Percentiles rank a stretch among this genome's conserved stretches.
These are phyloP conservation scores for Distichodus sexfasciatus DNA, from an alignment of 2,797 vertebrate genomes.

Conservation along the genomic window DNA sequence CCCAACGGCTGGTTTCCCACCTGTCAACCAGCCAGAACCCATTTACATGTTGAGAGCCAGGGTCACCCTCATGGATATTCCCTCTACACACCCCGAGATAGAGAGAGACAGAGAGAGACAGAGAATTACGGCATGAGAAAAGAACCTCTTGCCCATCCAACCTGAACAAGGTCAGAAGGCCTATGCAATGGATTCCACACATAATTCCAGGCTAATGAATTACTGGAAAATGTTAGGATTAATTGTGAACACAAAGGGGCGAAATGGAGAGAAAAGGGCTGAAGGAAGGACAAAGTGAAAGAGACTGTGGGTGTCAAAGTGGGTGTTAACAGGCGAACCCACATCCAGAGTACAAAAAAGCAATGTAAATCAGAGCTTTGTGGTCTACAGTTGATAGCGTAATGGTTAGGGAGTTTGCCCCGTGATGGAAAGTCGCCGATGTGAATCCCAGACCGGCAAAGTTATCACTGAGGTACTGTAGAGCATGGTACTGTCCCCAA, in stretches of 20 bases:
- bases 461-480: no score
- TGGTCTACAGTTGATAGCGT: no score
- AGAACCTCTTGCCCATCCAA: constrained; percentile 9
- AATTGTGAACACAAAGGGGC: constrained; percentile 23
- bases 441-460: no score
- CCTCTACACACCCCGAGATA: not conserved
- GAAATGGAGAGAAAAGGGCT: not conserved
- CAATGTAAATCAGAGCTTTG: no score
- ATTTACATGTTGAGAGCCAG: constrained; percentile 21
- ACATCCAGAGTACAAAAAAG: no score
- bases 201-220: constrained; percentile 27
- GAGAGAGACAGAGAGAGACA: not conserved
- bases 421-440: no score
- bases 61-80: constrained; percentile 32
- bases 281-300: not conserved
- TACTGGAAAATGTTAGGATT: constrained; percentile 26
- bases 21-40: constrained; percentile 12
- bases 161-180: constrained; percentile 17
- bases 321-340: no score
- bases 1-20: not conserved
- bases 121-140: constrained; percentile 3
- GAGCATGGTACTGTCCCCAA: no score
- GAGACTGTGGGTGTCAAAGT: not conserved
- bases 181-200: constrained; percentile 1
- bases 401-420: no score